Conservation (phyloP, 2,888 invertebrate species). For the Dryocosmus kuriphilus region DNA sequence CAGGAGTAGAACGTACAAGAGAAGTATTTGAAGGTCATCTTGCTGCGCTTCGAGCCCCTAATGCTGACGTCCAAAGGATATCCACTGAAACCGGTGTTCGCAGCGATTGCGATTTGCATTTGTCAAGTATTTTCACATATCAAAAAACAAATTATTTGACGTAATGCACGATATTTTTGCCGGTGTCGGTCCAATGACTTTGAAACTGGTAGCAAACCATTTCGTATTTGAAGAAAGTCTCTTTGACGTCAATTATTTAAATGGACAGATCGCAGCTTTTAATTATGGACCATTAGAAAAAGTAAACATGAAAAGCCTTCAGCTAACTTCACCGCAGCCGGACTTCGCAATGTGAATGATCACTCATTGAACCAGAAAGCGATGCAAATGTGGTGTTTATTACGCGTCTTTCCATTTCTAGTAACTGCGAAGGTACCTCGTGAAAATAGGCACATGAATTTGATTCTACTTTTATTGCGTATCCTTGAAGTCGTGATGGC, state of each 20-base stretch:
- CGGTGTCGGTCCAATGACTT: constrained; percentile 46
- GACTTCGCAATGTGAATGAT: too few relatives aligned
- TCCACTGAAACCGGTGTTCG: constrained; percentile 31
- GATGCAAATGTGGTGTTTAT: too few relatives aligned
- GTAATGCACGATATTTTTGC: constrained; percentile 51
- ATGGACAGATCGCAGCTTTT: too few relatives aligned
- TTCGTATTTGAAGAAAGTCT: too few relatives aligned
- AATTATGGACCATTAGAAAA: constrained; percentile 45
- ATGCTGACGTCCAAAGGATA: neutral
- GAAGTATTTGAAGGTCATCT: neutral
- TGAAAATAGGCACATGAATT: too few relatives aligned
- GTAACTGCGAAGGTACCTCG: too few relatives aligned
- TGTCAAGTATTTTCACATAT: constrained; percentile 42
- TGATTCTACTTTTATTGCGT: too few relatives aligned
- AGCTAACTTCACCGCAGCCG: constrained; percentile 52
- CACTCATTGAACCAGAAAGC: too few relatives aligned
- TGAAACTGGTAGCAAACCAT: too few relatives aligned
- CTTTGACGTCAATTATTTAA: too few relatives aligned
- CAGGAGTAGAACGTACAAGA: neutral
- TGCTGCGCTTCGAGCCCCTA: neutral
- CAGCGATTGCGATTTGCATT: constrained; percentile 31
- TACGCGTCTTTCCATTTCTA: too few relatives aligned
- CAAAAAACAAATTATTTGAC: constrained; percentile 45
- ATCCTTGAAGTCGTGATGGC: too few relatives aligned
- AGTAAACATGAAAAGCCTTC: constrained; percentile 53